Evolutionary conservation across 92 coral and sea anemone species (phyloP).

Genomic region (Virgularia gustaviana): DNA sequence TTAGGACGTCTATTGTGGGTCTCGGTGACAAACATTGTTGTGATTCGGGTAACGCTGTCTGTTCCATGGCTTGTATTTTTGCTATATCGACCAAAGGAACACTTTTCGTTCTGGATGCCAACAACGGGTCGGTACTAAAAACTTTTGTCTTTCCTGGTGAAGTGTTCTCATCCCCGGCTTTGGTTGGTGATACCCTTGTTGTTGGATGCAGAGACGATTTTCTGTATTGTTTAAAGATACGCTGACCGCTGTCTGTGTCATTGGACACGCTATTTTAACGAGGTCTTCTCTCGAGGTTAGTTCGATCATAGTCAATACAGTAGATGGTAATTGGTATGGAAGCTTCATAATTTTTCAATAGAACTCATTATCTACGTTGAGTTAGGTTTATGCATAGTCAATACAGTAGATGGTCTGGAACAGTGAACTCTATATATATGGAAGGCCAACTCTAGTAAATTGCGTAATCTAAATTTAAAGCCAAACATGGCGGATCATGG

Average conservation of each 20-base stretch:
- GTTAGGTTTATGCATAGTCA: too few species aligned
- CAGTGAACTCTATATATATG: too few species aligned
- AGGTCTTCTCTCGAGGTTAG: neutral
- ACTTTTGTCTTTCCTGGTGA: conserved; percentile 74
- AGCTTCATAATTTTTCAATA: too few species aligned
- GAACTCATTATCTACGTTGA: too few species aligned
- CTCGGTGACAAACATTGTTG: neutral
- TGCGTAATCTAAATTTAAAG: too few species aligned
- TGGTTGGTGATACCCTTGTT: conserved; percentile 51
- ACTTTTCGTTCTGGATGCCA: conserved; percentile 52
- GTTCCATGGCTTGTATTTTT: neutral
- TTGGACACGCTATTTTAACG: neutral
- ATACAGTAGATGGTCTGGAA: too few species aligned
- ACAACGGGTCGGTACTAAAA: conserved; percentile 48
- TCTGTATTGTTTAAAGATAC: conserved; percentile 60
- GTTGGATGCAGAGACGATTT: conserved; percentile 83
- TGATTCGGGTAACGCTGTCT: neutral
- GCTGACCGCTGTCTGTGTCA: conserved; percentile 5
- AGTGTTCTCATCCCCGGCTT: conserved; percentile 91
- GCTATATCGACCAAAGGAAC: conserved; percentile 62
- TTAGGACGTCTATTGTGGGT: conserved; percentile 13
- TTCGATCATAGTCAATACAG: too few species aligned
- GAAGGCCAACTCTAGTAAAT: too few species aligned
- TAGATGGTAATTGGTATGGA: too few species aligned
- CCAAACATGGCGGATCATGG: too few species aligned